Evolutionary conservation across 1,140 invertebrate genomes (phyloP).

Genomic region (Cephus cinctus): DNA sequence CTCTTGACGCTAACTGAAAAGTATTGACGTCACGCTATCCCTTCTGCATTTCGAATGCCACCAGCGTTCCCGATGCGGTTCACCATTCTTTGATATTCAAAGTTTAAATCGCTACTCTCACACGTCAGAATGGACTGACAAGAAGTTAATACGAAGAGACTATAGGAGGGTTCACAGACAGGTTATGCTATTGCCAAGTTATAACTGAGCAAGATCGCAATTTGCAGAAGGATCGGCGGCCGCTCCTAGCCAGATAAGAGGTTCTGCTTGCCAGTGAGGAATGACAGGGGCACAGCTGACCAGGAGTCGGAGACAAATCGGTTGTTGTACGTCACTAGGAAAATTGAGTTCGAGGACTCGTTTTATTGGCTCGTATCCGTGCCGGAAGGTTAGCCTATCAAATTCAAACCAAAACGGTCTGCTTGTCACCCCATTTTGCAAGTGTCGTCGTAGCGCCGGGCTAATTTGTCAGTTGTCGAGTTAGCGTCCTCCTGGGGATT

Average conservation of each 20-base stretch:
- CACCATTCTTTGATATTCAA: too few species aligned
- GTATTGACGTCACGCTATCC: constrained; percentile 30
- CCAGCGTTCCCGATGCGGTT: too few species aligned
- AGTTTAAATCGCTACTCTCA: too few species aligned
- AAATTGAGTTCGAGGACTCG: constrained; percentile 19
- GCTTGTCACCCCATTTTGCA: constrained; percentile 56
- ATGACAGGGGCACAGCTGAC: constrained; percentile 14
- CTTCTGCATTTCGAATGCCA: too few species aligned
- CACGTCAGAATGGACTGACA: too few species aligned
- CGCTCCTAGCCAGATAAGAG: too few species aligned
- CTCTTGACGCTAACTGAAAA: constrained; percentile 29
- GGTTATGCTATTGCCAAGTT: too few species aligned
- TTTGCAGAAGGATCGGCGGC: too few species aligned
- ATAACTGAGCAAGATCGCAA: too few species aligned
- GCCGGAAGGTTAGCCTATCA: constrained; percentile 21
- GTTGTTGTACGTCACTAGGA: constrained; percentile 13
- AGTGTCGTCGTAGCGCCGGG: constrained; percentile 55
- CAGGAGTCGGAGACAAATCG: constrained; percentile 8
- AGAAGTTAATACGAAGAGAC: too few species aligned
- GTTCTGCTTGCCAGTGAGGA: too few species aligned
- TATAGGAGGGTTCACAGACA: too few species aligned
- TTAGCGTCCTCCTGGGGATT: constrained; percentile 54
- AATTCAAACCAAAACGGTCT: constrained; percentile 42
- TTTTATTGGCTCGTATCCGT: not conserved
- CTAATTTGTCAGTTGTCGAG: constrained; percentile 60